Percentiles rank a stretch among this genome's conserved stretches.
phyloP scores from a whole-genome alignment of 2,113 vertebrate species.

The Cottus gobio region DNA sequence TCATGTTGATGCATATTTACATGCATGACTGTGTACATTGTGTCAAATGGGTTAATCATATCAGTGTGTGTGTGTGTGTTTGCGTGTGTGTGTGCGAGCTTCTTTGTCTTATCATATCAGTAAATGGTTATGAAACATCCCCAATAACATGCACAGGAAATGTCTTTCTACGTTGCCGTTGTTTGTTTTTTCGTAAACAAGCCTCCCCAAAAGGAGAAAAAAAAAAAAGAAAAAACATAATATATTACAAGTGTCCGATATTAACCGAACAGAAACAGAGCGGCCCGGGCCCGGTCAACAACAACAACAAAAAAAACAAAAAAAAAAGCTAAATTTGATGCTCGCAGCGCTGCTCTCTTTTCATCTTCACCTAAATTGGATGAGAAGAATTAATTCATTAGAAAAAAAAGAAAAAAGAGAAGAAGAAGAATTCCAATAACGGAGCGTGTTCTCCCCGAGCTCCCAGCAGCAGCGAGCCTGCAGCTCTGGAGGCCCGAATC shows the following conservation, averaged over 20 bases:
- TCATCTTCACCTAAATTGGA: conserved; percentile 80
- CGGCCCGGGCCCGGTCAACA: conserved; percentile 68
- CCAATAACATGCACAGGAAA: conserved; percentile 40
- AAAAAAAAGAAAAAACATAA: conserved; percentile 23
- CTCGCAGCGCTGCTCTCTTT: conserved; percentile 71
- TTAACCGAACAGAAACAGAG: conserved; percentile 60
- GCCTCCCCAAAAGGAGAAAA: conserved; percentile 26
- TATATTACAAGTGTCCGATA: conserved; percentile 65
- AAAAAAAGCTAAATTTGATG: conserved; percentile 72
- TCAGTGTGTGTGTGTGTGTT: background rate
- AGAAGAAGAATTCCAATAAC: conserved; percentile 76
- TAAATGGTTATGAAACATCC: conserved; percentile 50
- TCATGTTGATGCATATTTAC: conserved; percentile 7
- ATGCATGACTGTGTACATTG: conserved; percentile 1
- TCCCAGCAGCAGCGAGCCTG: conserved; percentile 74
- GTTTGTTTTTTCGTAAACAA: conserved; percentile 51
- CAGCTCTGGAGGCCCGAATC: conserved; percentile 80
- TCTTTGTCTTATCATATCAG: conserved; percentile 37
- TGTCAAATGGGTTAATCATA: background rate
- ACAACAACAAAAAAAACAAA: too few relatives aligned
- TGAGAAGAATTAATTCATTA: conserved; percentile 82
- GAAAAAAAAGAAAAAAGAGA: conserved; percentile 64
- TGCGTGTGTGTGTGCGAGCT: background rate
- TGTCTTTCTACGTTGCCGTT: conserved; percentile 40
- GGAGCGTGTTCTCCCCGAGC: conserved; percentile 73